Percentiles rank a stretch among this genome's conserved stretches.
phyloP scores from a whole-genome alignment of 2,888 invertebrate species.

The Ceratothoa steindachneri region DNA sequence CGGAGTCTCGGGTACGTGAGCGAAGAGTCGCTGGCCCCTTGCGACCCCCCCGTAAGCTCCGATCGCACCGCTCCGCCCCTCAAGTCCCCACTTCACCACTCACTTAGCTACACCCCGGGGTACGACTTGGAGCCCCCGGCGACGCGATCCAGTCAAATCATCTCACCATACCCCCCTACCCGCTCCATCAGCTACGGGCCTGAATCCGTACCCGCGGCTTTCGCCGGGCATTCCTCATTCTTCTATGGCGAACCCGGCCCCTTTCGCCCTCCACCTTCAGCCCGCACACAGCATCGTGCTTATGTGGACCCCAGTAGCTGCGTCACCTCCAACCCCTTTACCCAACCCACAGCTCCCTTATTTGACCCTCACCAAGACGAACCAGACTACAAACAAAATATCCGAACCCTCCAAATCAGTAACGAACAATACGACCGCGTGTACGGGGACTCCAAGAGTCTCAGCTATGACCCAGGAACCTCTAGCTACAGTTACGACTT shows the following conservation, averaged over 20 bases:
- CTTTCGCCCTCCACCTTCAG: too few relatives aligned
- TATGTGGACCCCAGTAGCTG: too few relatives aligned
- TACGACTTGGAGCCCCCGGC: background rate
- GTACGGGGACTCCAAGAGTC: too few relatives aligned
- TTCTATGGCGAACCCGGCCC: too few relatives aligned
- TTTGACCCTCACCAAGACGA: too few relatives aligned
- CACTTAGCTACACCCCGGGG: conserved; percentile 4
- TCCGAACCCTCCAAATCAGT: background rate
- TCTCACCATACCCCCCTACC: background rate
- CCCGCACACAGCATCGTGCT: too few relatives aligned
- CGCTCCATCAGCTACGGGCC: background rate
- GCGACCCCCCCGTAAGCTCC: background rate
- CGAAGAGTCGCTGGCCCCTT: conserved; percentile 14
- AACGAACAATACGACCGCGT: background rate
- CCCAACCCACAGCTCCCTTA: too few relatives aligned
- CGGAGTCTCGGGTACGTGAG: conserved; percentile 38
- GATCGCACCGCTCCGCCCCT: background rate
- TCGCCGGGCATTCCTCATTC: background rate
- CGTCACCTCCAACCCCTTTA: too few relatives aligned
- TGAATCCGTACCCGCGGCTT: background rate
- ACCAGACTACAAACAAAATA: background rate
- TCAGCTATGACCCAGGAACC: too few relatives aligned
- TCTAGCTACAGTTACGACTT: background rate
- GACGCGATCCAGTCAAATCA: background rate
- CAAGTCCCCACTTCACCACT: background rate